These are phyloP conservation scores for Bacillus rossius DNA, from an alignment of 1,140 invertebrate species.

Conservation along the genomic window DNA sequence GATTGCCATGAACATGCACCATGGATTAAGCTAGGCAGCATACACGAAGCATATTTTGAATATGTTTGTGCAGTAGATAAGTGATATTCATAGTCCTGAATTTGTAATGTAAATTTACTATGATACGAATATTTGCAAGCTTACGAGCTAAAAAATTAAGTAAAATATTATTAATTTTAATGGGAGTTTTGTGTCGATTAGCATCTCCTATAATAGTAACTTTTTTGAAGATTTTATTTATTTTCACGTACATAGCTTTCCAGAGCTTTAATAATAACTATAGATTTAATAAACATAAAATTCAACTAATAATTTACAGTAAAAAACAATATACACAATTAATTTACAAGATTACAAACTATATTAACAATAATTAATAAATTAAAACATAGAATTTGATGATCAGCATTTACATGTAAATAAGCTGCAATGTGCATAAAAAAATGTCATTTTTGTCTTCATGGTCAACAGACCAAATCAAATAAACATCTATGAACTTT, in stretches of 20 bases:
- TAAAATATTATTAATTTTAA: too few species aligned
- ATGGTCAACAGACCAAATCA: slow-evolving; percentile 2
- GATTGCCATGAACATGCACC: too few species aligned
- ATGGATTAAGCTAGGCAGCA: too few species aligned
- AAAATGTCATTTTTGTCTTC: neutral
- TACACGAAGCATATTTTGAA: too few species aligned
- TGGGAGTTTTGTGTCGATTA: too few species aligned
- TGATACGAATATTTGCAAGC: too few species aligned
- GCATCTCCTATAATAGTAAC: too few species aligned
- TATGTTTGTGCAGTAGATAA: too few species aligned
- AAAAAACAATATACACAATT: slow-evolving; percentile 4
- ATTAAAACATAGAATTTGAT: neutral
- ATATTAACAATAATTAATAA: neutral
- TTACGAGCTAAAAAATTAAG: too few species aligned
- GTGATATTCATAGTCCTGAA: too few species aligned
- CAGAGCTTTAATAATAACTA: slow-evolving; percentile 12
- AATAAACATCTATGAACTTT: neutral
- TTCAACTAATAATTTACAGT: neutral
- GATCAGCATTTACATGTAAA: slow-evolving; percentile 1
- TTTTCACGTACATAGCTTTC: slow-evolving; percentile 18
- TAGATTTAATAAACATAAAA: slow-evolving; percentile 4
- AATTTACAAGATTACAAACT: slow-evolving; percentile 12
- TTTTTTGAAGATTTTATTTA: slow-evolving; percentile 14
- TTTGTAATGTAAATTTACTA: too few species aligned
- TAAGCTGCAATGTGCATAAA: neutral